A percentile compares a stretch with the other conserved stretches of the same genome.
Evolutionary conservation across 2,113 vertebrate genomes (phyloP).

Genomic region (Coryphaenoides rupestris): DNA sequence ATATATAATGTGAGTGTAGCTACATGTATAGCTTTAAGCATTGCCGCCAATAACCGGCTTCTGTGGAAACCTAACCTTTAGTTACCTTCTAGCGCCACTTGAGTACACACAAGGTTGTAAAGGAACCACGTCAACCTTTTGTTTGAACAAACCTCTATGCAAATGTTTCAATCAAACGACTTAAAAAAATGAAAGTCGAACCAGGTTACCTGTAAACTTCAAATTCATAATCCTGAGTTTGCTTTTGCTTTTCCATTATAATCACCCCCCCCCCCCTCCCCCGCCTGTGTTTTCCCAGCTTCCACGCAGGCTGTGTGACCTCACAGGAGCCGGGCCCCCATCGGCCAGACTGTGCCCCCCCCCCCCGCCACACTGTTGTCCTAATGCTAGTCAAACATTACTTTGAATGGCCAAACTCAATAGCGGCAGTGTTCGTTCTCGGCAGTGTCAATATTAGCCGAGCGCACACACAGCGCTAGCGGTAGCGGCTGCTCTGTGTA

Average conservation of each 20-base stretch:
- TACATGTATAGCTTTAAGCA: too few relatives aligned
- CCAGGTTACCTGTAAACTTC: too few relatives aligned
- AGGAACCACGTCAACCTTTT: too few relatives aligned
- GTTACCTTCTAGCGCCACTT: too few relatives aligned
- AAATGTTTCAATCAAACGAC: too few relatives aligned
- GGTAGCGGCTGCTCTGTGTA: slow-evolving; percentile 87
- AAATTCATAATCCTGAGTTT: too few relatives aligned
- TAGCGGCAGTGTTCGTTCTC: slow-evolving; percentile 79
- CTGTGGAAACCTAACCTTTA: too few relatives aligned
- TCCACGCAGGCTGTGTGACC: slow-evolving; percentile 45
- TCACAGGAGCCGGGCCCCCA: slow-evolving; percentile 57
- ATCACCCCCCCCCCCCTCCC: slow-evolving; percentile 35
- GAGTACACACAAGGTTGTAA: too few relatives aligned
- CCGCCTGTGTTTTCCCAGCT: slow-evolving; percentile 10
- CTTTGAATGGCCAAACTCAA: slow-evolving; percentile 83
- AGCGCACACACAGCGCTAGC: slow-evolving; percentile 86
- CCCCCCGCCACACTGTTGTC: slow-evolving; percentile 72
- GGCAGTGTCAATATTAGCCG: slow-evolving; percentile 90
- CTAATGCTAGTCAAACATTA: slow-evolving; percentile 83
- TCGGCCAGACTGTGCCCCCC: slow-evolving; percentile 68
- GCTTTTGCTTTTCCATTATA: slow-evolving; percentile 12
- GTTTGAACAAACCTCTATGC: too few relatives aligned
- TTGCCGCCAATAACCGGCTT: too few relatives aligned
- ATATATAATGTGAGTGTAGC: too few relatives aligned
- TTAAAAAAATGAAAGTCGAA: too few relatives aligned